Conservation (phyloP, 2,797 vertebrate genomes). For the Helostoma temminkii region DNA sequence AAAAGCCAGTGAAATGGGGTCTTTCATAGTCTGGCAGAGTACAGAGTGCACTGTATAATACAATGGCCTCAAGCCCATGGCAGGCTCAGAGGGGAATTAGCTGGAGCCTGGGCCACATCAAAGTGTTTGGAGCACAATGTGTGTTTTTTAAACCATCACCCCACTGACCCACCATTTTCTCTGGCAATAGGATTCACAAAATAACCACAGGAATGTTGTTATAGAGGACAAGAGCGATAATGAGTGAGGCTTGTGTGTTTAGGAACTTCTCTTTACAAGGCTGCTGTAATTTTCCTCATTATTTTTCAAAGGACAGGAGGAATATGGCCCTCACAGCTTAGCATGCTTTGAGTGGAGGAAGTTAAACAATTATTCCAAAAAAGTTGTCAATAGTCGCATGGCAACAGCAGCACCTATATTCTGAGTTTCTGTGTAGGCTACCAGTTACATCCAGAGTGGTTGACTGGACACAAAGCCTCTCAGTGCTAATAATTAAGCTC, state of each 20-base stretch:
- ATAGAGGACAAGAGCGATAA: slow-evolving; percentile 20
- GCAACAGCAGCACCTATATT: slow-evolving; percentile 55
- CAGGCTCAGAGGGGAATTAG: slow-evolving; percentile 50
- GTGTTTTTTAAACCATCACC: slow-evolving; percentile 51
- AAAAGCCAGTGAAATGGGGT: slow-evolving; percentile 54
- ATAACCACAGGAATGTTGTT: slow-evolving; percentile 51
- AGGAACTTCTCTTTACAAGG: slow-evolving; percentile 10
- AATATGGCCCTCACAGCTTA: slow-evolving; percentile 31
- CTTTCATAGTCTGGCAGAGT: slow-evolving; percentile 49
- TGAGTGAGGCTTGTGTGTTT: slow-evolving; percentile 36
- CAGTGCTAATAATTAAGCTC: slow-evolving; percentile 38
- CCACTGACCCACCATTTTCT: slow-evolving; percentile 51
- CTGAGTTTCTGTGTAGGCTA: slow-evolving; percentile 22
- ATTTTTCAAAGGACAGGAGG: slow-evolving; percentile 31
- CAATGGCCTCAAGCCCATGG: slow-evolving; percentile 56
- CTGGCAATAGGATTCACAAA: slow-evolving; percentile 39
- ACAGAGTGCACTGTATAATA: slow-evolving; percentile 45
- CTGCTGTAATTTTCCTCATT: slow-evolving; percentile 50
- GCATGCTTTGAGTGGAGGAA: slow-evolving; percentile 25
- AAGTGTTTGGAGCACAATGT: slow-evolving; percentile 56
- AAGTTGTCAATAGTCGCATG: slow-evolving; percentile 45
- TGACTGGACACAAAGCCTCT: slow-evolving; percentile 32
- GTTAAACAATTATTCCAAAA: slow-evolving; percentile 43
- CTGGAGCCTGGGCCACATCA: slow-evolving; percentile 60
- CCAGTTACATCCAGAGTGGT: slow-evolving; percentile 10